Conservation (phyloP, 2,888 invertebrate species). For the Osedax frankpressi region DNA sequence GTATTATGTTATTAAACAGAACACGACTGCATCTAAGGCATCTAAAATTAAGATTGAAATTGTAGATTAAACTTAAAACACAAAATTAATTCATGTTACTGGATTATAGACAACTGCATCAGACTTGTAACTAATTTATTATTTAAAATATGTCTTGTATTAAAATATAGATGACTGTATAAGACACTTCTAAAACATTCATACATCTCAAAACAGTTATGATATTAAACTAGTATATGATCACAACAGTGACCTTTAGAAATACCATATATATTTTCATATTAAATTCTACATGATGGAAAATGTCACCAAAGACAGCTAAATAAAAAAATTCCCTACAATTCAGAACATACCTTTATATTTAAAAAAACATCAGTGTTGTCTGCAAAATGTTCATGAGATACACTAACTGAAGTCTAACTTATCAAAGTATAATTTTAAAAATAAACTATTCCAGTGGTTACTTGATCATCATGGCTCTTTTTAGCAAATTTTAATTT, state of each 20-base stretch:
- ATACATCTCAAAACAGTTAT: neutral
- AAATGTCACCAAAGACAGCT: neutral
- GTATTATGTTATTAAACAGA: too few species aligned
- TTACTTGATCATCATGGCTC: neutral
- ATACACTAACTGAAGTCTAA: neutral
- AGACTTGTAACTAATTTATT: neutral
- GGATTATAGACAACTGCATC: neutral
- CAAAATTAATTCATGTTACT: neutral
- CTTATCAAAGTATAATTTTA: neutral
- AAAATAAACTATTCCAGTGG: neutral
- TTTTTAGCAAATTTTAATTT: neutral
- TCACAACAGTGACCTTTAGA: neutral
- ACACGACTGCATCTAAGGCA: neutral
- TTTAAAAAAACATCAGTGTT: neutral
- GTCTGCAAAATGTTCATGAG: neutral
- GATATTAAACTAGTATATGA: neutral
- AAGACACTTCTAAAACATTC: neutral
- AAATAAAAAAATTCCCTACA: neutral
- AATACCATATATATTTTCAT: neutral
- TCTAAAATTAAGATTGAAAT: too few species aligned
- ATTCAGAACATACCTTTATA: neutral
- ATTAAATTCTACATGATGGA: neutral
- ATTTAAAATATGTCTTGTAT: neutral
- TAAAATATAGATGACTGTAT: neutral
- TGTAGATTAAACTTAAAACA: too few species aligned